Percentiles rank a stretch among this genome's conserved stretches.
Evolutionary conservation across 2,888 invertebrate species (phyloP).

Genomic region (Oscheius sp.): DNA sequence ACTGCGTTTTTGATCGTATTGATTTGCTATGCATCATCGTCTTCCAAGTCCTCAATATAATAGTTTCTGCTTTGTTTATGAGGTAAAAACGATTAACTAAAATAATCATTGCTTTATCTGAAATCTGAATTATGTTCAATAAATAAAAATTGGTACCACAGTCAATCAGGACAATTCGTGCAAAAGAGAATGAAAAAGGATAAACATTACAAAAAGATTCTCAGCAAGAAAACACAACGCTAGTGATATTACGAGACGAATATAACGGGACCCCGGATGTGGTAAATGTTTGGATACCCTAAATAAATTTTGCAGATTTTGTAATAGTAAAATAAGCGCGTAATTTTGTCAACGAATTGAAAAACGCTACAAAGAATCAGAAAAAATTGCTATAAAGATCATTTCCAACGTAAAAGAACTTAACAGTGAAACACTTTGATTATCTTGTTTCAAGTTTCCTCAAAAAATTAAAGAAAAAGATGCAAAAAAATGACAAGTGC

Average conservation of each 20-base stretch:
- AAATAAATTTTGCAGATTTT: too few relatives aligned
- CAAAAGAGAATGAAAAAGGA: conserved; percentile 14
- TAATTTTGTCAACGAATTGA: too few relatives aligned
- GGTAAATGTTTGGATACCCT: too few relatives aligned
- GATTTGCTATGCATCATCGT: conserved; percentile 20
- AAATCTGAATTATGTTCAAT: conserved; percentile 26
- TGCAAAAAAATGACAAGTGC: too few relatives aligned
- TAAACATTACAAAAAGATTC: not conserved
- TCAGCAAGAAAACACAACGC: conserved; percentile 22
- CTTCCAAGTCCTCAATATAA: conserved; percentile 30
- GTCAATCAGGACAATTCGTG: conserved; percentile 23
- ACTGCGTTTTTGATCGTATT: conserved; percentile 28
- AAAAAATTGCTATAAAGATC: too few relatives aligned
- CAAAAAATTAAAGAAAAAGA: too few relatives aligned
- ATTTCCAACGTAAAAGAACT: too few relatives aligned
- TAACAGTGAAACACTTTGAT: too few relatives aligned
- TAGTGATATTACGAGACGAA: conserved; percentile 29
- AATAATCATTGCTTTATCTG: conserved; percentile 13
- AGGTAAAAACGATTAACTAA: conserved; percentile 7
- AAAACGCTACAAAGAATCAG: too few relatives aligned
- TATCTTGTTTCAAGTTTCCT: too few relatives aligned
- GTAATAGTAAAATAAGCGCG: too few relatives aligned
- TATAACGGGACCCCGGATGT: conserved; percentile 18
- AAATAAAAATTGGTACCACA: conserved; percentile 31
- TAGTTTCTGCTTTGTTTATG: conserved; percentile 33